Conservation (phyloP, 2,797 vertebrate genomes). For the Gymnoscopelus microlampas region DNA sequence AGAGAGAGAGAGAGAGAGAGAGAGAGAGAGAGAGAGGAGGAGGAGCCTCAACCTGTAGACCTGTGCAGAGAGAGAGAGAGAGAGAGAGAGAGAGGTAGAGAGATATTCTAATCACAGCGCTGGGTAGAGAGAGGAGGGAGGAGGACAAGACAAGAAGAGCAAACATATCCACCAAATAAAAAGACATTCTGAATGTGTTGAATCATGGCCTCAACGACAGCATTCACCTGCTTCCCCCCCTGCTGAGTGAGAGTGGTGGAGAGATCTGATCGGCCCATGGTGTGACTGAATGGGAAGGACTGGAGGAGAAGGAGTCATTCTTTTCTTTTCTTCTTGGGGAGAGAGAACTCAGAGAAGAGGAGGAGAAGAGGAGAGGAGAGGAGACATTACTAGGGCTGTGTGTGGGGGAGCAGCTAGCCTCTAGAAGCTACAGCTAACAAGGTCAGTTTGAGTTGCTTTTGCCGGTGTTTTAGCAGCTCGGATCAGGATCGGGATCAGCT, state of each 20-base stretch:
- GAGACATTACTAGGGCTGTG: slow-evolving; percentile 51
- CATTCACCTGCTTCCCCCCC: no score
- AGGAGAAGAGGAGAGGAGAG: slow-evolving; percentile 51
- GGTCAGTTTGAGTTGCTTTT: slow-evolving; percentile 73
- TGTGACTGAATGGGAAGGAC: no score
- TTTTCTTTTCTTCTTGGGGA: not conserved
- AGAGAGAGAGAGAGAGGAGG: slow-evolving; percentile 55
- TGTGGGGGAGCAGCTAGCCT: slow-evolving; percentile 69
- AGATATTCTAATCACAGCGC: no score
- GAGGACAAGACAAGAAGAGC: no score
- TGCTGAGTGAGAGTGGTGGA: no score
- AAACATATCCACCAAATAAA: no score
- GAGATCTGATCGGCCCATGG: no score
- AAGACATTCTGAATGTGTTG: no score
- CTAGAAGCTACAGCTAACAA: slow-evolving; percentile 68
- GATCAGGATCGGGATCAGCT: not conserved
- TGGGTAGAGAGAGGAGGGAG: no score
- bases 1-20: slow-evolving; percentile 58
- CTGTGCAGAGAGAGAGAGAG: slow-evolving; percentile 58
- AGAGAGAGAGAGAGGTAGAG: slow-evolving; percentile 58
- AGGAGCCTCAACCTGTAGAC: slow-evolving; percentile 74
- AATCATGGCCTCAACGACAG: no score
- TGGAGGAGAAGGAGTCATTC: no score
- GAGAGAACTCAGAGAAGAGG: slow-evolving; percentile 1
- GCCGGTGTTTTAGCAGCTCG: slow-evolving; percentile 1